Evolutionary conservation across 2,113 vertebrate genomes (phyloP).

Genomic region (Heterotilapia buettikoferi): DNA sequence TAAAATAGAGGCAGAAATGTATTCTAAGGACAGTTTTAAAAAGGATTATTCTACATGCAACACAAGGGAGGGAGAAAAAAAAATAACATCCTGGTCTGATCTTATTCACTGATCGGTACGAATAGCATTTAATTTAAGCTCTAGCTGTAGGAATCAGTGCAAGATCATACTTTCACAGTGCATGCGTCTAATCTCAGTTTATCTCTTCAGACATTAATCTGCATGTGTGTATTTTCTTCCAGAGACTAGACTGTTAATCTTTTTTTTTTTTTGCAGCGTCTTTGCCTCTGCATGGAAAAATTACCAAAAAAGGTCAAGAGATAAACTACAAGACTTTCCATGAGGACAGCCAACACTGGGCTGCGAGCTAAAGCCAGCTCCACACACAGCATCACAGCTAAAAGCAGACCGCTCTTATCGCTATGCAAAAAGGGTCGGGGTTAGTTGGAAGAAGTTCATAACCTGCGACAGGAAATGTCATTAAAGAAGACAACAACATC

Average conservation of each 20-base stretch:
- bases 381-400: not conserved
- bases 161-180: not conserved
- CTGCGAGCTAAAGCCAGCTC: not conserved
- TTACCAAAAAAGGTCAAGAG: slow-evolving; percentile 65
- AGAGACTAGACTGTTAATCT: not conserved
- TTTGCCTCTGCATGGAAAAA: slow-evolving; percentile 1
- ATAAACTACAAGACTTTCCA: not conserved
- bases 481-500: not conserved
- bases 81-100: not conserved
- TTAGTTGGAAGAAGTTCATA: not conserved
- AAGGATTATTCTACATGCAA: not conserved
- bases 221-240: not conserved
- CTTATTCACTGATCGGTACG: not conserved
- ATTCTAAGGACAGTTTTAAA: not conserved
- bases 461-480: slow-evolving; percentile 1
- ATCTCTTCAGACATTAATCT: not conserved
- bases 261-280: not conserved
- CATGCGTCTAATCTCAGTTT: not conserved
- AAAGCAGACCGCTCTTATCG: not conserved
- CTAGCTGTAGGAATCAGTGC: not conserved
- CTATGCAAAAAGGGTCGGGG: not conserved
- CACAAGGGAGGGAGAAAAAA: not conserved
- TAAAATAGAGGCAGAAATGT: not conserved
- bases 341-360: not conserved
- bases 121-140: not conserved